phyloP scores from a whole-genome alignment of 2,888 invertebrate genomes.

The Cosmia pyralina region DNA sequence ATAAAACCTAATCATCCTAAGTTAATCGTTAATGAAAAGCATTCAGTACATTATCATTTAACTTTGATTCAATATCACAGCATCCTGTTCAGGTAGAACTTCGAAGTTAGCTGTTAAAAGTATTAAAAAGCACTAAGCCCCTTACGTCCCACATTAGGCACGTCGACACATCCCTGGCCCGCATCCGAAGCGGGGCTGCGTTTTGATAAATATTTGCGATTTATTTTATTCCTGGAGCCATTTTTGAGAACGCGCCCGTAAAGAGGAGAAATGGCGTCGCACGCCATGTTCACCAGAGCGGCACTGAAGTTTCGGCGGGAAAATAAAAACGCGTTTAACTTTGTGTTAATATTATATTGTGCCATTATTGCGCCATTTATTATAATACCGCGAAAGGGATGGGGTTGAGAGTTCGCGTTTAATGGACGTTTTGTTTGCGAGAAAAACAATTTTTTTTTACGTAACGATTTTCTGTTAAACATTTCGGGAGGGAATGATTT shows the following conservation, averaged over 20 bases:
- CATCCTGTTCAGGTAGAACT: background rate
- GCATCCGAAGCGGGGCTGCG: conserved; percentile 72
- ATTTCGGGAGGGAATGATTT: conserved; percentile 81
- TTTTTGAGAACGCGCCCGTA: conserved; percentile 82
- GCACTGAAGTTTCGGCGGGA: conserved; percentile 84
- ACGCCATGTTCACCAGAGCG: conserved; percentile 78
- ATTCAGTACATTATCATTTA: background rate
- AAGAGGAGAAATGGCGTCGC: conserved; percentile 82
- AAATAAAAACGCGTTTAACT: conserved; percentile 90
- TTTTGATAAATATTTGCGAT: conserved; percentile 88
- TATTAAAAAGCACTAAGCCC: conserved; percentile 35
- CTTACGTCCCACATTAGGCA: conserved; percentile 48
- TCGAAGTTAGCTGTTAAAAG: conserved; percentile 16
- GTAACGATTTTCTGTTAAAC: conserved; percentile 83
- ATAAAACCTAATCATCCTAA: background rate
- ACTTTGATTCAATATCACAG: background rate
- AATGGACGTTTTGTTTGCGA: conserved; percentile 89
- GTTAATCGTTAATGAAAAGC: background rate
- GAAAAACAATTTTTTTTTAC: conserved; percentile 83
- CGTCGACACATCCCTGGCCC: conserved; percentile 70
- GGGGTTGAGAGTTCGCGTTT: conserved; percentile 86
- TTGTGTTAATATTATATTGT: conserved; percentile 90
- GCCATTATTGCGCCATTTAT: conserved; percentile 90
- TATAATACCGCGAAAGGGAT: conserved; percentile 88
- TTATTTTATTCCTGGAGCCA: conserved; percentile 84